phyloP scores from a whole-genome alignment of 2,113 vertebrate species.

The Eira barbara region DNA sequence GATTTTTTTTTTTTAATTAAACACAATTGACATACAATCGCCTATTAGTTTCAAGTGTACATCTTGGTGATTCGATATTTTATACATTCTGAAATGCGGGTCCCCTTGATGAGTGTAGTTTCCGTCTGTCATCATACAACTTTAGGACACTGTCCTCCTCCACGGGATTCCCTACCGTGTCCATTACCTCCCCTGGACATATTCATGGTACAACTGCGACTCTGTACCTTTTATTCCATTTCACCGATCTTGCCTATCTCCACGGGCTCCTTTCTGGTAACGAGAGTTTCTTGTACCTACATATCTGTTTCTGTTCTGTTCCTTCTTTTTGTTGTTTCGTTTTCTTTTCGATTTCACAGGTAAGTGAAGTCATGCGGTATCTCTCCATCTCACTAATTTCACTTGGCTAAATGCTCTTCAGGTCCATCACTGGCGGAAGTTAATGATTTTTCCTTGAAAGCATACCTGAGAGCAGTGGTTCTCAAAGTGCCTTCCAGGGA shows the following conservation, averaged over 20 bases:
- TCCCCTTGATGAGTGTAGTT: too few species aligned
- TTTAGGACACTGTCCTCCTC: rapidly evolving
- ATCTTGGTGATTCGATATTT: too few species aligned
- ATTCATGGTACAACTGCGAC: not conserved
- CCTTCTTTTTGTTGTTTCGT: not conserved
- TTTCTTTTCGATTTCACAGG: not conserved
- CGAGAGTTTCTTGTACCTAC: not conserved
- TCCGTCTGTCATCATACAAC: not conserved
- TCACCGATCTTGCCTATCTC: not conserved
- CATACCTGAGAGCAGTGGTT: rapidly evolving
- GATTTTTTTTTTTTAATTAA: not conserved
- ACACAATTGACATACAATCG: not conserved
- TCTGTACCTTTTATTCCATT: not conserved
- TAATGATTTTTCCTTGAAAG: rapidly evolving
- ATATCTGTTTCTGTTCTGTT: not conserved
- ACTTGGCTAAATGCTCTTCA: not conserved
- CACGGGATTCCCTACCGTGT: rapidly evolving
- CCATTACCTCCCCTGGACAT: not conserved
- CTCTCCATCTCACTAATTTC: not conserved
- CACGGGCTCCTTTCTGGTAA: not conserved
- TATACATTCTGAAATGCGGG: not conserved
- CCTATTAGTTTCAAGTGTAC: not conserved
- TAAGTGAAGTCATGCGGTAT: not conserved
- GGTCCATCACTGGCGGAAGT: not conserved
- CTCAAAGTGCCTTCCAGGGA: rapidly evolving